Evolutionary conservation across 2,888 invertebrate genomes (phyloP).

Genomic region (Pollenia griseotomentosa): DNA sequence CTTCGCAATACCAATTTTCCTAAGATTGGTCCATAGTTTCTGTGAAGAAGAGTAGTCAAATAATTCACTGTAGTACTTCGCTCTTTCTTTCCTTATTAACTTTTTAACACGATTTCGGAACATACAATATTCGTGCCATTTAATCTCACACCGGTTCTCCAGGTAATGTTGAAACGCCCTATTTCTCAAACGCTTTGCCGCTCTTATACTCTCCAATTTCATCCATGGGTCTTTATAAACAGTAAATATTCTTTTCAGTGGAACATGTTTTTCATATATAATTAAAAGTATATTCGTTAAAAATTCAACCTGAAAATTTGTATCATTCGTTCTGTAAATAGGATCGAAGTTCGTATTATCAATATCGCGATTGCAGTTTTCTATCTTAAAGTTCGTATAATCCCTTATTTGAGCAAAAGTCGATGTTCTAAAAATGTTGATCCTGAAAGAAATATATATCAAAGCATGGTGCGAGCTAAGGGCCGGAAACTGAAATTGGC

Average conservation of each 20-base stretch:
- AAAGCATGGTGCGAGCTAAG: constrained; percentile 20
- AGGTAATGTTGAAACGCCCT: background rate
- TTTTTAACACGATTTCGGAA: constrained; percentile 20
- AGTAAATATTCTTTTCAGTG: background rate
- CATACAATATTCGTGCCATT: constrained; percentile 14
- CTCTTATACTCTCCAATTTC: background rate
- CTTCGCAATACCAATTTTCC: background rate
- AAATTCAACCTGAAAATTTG: constrained; percentile 20
- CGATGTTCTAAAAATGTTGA: background rate
- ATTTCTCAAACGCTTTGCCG: constrained; percentile 1
- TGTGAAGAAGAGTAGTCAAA: background rate
- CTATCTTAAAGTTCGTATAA: background rate
- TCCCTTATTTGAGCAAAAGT: constrained; percentile 8
- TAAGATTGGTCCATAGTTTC: constrained; percentile 1
- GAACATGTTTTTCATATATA: constrained; percentile 27
- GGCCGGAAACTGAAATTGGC: constrained; percentile 32
- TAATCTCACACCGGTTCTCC: background rate
- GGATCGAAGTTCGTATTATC: background rate
- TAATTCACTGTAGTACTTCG: background rate
- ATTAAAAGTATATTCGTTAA: background rate
- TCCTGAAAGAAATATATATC: constrained; percentile 24
- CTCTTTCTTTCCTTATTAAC: constrained; percentile 30
- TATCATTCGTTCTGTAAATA: constrained; percentile 30
- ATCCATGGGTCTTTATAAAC: background rate
- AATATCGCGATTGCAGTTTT: background rate